Conservation (phyloP, 2,797 vertebrate species). For the Aratinga solstitialis region DNA sequence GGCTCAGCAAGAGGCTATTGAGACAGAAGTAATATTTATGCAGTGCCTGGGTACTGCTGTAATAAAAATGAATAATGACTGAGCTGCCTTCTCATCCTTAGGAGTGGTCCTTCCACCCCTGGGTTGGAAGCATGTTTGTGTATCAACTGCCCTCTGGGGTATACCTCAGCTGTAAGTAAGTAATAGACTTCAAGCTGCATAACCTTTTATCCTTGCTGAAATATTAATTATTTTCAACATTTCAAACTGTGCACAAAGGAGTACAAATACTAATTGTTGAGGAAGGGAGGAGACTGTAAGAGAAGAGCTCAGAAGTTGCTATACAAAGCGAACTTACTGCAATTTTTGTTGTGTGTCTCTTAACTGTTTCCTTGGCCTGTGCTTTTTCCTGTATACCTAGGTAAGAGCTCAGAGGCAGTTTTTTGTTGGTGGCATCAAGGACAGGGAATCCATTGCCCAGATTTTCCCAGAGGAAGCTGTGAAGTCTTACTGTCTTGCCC, state of each 20-base stretch:
- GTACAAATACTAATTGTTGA: not conserved
- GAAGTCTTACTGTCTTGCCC: not conserved
- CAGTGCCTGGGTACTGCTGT: not conserved
- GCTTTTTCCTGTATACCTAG: not conserved
- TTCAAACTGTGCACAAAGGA: not conserved
- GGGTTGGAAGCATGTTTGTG: not conserved
- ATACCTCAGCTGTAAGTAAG: not conserved
- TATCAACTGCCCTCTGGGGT: not conserved
- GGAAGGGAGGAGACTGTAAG: not conserved
- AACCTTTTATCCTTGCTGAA: constrained; percentile 39
- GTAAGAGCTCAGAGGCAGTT: not conserved
- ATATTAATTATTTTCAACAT: constrained; percentile 7
- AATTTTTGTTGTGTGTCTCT: not conserved
- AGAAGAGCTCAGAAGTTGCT: not conserved
- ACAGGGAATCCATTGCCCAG: not conserved
- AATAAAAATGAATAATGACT: constrained; percentile 5
- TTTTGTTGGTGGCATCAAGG: not conserved
- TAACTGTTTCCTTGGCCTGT: not conserved
- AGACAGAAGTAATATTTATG: constrained; percentile 7
- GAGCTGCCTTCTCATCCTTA: constrained; percentile 21
- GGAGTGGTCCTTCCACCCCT: not conserved
- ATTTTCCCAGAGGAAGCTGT: not conserved
- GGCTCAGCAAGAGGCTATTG: not conserved
- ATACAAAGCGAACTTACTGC: not conserved
- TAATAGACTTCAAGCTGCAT: not conserved